Evolutionary conservation across 2,113 vertebrate genomes (phyloP).

Genomic region (Hydropotes inermis): DNA sequence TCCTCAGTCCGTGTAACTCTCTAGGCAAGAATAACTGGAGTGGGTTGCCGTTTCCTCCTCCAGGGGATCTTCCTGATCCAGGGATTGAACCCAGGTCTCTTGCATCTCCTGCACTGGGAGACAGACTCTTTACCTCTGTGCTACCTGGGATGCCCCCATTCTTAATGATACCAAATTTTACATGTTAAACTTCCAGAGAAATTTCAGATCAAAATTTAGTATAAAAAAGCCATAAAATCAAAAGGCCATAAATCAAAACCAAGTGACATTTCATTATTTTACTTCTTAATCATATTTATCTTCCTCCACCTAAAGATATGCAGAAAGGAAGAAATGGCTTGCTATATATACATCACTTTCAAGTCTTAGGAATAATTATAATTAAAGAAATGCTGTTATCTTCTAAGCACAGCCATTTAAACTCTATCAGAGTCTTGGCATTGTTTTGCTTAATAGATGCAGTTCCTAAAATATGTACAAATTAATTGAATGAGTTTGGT

Average conservation of each 20-base stretch:
- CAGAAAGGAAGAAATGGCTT: neutral
- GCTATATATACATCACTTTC: neutral
- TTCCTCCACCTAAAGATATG: neutral
- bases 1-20: neutral
- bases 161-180: neutral
- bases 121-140: neutral
- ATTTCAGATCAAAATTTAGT: neutral
- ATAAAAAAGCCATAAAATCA: conserved; percentile 33
- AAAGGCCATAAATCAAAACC: conserved; percentile 17
- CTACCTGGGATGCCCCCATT: neutral
- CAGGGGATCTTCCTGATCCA: neutral
- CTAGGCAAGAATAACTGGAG: neutral
- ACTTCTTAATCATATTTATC: conserved; percentile 26
- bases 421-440: neutral
- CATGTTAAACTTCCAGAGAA: neutral
- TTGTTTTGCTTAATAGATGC: conserved; percentile 13
- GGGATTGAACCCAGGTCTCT: neutral
- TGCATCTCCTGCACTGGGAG: neutral
- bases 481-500: conserved; percentile 47
- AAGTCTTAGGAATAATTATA: conserved; percentile 23
- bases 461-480: conserved; percentile 41
- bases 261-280: conserved; percentile 21
- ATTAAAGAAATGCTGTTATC: conserved; percentile 41
- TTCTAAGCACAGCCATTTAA: conserved; percentile 3
- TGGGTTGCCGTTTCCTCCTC: neutral